phyloP scores from a whole-genome alignment of 2,888 invertebrate species.

The Drosophila trichaetosa region DNA sequence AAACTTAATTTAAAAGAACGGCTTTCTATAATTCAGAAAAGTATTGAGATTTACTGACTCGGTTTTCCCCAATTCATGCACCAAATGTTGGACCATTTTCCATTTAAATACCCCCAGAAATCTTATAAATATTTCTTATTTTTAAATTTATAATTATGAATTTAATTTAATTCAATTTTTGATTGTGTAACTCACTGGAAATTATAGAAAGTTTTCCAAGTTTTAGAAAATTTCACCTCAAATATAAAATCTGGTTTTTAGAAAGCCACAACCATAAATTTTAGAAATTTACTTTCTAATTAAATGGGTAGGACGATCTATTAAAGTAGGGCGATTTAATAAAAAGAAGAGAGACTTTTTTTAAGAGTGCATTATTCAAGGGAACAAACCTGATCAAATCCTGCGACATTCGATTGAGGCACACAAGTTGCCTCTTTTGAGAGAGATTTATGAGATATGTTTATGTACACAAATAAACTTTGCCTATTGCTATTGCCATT shows the following conservation, averaged over 20 bases:
- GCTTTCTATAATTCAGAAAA: background rate
- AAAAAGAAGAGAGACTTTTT: background rate
- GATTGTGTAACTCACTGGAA: background rate
- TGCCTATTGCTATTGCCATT: background rate
- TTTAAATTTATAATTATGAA: too few species aligned
- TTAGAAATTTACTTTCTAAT: background rate
- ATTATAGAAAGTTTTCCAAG: background rate
- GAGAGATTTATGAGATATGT: slow-evolving; percentile 7
- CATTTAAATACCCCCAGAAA: too few species aligned
- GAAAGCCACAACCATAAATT: background rate
- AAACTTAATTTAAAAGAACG: background rate
- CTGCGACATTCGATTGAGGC: slow-evolving; percentile 13
- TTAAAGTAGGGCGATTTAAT: background rate
- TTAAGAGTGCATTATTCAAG: background rate
- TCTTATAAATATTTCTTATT: too few species aligned
- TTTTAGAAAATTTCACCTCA: too few species aligned
- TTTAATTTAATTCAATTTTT: too few species aligned
- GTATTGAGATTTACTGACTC: background rate
- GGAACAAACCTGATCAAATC: background rate
- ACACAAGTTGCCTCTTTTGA: background rate
- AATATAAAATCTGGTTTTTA: background rate
- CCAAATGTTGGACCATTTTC: too few species aligned
- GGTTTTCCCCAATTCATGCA: too few species aligned
- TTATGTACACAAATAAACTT: slow-evolving; percentile 5
- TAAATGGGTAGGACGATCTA: background rate